Conservation (phyloP, 92 coral and sea anemone species). For the Micromussa lordhowensis region DNA sequence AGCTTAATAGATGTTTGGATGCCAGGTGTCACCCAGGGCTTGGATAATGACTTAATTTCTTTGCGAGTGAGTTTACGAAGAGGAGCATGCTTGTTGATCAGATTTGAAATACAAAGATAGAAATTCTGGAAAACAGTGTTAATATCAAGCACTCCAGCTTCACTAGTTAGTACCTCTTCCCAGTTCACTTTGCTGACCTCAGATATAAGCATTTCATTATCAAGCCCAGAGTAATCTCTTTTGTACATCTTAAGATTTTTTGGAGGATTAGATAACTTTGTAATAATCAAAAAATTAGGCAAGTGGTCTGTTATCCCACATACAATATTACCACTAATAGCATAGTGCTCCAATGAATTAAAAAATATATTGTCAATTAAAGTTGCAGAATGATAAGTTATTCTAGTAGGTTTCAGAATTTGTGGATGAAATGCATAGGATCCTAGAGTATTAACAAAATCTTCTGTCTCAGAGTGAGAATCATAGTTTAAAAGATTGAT, state of each 20-base stretch:
- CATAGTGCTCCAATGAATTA: conserved; percentile 67
- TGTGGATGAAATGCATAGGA: conserved; percentile 56
- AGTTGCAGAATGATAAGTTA: conserved; percentile 63
- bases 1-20: conserved; percentile 47
- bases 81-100: conserved; percentile 52
- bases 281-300: conserved; percentile 50
- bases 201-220: conserved; percentile 46
- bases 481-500: too few relatives aligned
- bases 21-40: conserved; percentile 58
- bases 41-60: conserved; percentile 42
- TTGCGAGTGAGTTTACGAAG: conserved; percentile 52
- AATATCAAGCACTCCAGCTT: conserved; percentile 34
- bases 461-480: too few relatives aligned
- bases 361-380: conserved; percentile 59
- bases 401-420: conserved; percentile 62
- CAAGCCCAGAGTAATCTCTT: conserved; percentile 58
- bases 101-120: conserved; percentile 31
- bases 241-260: conserved; percentile 41
- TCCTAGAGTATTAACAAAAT: conserved; percentile 50
- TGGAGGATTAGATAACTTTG: conserved; percentile 4
- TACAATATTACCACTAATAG: conserved; percentile 62
- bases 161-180: too few relatives aligned
- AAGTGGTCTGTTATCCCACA: conserved; percentile 61
- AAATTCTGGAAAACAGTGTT: conserved; percentile 60
- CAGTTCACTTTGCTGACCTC: too few relatives aligned